Evolutionary conservation across 2,888 invertebrate species (phyloP).

Genomic region (Drosophila austrosaltans): DNA sequence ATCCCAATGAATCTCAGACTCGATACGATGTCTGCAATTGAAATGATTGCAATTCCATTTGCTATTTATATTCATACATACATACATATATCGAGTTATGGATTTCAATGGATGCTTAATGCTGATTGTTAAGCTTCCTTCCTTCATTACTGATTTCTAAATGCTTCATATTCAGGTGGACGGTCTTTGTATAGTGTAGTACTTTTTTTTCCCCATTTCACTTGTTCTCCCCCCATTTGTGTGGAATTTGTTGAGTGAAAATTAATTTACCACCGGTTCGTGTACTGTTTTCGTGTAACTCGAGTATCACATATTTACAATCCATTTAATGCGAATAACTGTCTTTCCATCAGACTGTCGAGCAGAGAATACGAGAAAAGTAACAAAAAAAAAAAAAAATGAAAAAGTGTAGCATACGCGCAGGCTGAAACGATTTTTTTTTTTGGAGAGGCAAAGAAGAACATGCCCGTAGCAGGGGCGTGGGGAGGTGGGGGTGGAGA

Average conservation of each 20-base stretch:
- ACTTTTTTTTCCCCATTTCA: background rate
- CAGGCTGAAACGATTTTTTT: slow-evolving; percentile 51
- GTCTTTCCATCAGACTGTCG: slow-evolving; percentile 2
- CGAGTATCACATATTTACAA: slow-evolving; percentile 59
- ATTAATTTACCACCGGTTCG: slow-evolving; percentile 40
- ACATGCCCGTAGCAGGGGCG: too few species aligned
- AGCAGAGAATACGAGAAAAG: slow-evolving; percentile 11
- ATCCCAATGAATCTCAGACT: too few species aligned
- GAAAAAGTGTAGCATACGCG: slow-evolving; percentile 57
- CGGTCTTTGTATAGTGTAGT: background rate
- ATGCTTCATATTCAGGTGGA: background rate
- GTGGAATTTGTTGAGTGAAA: slow-evolving; percentile 32
- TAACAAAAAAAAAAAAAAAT: slow-evolving; percentile 34
- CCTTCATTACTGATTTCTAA: background rate
- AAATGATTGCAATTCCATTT: too few species aligned
- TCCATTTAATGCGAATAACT: slow-evolving; percentile 68
- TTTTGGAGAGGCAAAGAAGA: slow-evolving; percentile 28
- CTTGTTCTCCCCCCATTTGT: slow-evolving; percentile 17
- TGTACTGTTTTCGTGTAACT: slow-evolving; percentile 6
- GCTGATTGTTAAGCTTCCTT: slow-evolving; percentile 3
- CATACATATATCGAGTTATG: background rate
- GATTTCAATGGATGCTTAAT: background rate
- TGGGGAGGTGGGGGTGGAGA: too few species aligned
- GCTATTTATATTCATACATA: too few species aligned
- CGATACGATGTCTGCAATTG: too few species aligned